Conservation (phyloP, 1,140 invertebrate species). For the Danaus plexippus region DNA sequence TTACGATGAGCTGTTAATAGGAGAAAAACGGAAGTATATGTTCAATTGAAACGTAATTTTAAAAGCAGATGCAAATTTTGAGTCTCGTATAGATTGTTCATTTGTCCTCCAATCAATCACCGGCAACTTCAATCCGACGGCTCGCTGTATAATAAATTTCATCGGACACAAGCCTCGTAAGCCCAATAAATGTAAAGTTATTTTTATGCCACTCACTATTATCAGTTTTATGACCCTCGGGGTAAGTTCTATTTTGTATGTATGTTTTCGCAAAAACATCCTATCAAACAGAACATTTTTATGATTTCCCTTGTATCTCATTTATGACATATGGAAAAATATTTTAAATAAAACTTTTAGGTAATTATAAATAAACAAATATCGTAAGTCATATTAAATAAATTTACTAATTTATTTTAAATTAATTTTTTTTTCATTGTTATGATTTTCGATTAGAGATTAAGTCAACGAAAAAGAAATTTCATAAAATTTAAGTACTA, state of each 20-base stretch:
- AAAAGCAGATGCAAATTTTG: constrained; percentile 22
- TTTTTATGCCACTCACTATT: constrained; percentile 8
- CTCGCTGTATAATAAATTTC: constrained; percentile 20
- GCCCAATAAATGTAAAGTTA: constrained; percentile 17
- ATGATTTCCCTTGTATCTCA: neutral
- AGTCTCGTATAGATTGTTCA: constrained; percentile 36
- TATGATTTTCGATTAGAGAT: no score
- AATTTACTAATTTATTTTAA: no score
- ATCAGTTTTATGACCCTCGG: neutral
- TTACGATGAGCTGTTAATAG: no score
- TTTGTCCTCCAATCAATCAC: constrained; percentile 48
- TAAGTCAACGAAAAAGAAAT: no score
- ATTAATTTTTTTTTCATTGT: no score
- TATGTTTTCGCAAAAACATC: neutral
- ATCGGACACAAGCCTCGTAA: constrained; percentile 13
- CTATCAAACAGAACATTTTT: neutral
- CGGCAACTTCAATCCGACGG: constrained; percentile 23
- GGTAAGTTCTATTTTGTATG: no score
- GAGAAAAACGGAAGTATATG: no score
- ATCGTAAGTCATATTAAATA: no score
- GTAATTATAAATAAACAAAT: no score
- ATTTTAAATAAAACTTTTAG: neutral
- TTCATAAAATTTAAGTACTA: no score
- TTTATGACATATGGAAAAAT: constrained; percentile 6
- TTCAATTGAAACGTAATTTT: constrained; percentile 18